Percentiles rank a stretch among this genome's conserved stretches.
Conservation (phyloP, 1,140 invertebrate genomes). For the Gryllus bimaculatus region DNA sequence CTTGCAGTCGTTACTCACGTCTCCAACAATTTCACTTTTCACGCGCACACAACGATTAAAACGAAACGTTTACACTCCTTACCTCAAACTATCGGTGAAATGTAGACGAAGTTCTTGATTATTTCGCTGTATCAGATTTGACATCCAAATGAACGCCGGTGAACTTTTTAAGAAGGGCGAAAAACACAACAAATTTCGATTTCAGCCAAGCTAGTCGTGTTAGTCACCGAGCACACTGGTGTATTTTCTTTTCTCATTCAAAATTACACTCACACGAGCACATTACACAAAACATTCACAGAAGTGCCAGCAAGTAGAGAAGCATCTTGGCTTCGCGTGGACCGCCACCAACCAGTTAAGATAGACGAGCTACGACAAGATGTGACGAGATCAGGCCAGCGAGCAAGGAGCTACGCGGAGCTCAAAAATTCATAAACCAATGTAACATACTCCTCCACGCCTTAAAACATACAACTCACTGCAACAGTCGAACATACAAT, state of each 20-base stretch:
- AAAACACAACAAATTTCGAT: background rate
- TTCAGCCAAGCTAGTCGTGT: background rate
- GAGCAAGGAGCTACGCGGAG: background rate
- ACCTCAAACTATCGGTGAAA: background rate
- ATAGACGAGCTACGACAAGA: background rate
- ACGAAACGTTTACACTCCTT: background rate
- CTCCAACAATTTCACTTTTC: background rate
- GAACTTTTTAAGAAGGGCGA: background rate
- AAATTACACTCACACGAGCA: conserved; percentile 10
- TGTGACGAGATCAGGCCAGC: background rate
- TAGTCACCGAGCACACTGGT: conserved; percentile 10
- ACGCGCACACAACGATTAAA: background rate
- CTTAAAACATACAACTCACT: background rate
- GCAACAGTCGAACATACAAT: background rate
- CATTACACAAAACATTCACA: conserved; percentile 16
- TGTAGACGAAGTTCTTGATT: background rate
- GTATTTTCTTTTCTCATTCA: conserved; percentile 8
- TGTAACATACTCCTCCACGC: background rate
- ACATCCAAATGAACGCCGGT: background rate
- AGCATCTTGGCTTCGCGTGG: conserved; percentile 10
- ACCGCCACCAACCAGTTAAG: background rate
- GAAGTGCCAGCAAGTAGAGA: conserved; percentile 11
- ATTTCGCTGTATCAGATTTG: background rate
- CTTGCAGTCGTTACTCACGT: background rate
- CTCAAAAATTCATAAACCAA: background rate